These are phyloP conservation scores for Girardinichthys multiradiatus DNA, from an alignment of 2,113 vertebrate genomes.

Conservation along the genomic window DNA sequence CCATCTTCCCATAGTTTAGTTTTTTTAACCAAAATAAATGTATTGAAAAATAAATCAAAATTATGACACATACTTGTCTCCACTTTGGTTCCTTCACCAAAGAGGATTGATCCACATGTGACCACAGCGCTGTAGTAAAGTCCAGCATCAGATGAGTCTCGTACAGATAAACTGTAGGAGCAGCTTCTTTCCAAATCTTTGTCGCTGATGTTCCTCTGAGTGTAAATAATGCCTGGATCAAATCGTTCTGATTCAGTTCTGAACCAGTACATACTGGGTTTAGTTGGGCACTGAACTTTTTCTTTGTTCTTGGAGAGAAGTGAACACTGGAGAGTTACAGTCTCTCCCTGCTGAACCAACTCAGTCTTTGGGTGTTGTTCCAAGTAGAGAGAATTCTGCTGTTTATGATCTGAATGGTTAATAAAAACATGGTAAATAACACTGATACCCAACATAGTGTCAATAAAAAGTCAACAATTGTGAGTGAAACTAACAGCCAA, in stretches of 20 bases:
- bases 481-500: neutral
- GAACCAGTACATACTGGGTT: constrained; percentile 35
- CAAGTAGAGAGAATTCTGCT: neutral
- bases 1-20: neutral
- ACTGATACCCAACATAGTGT: neutral
- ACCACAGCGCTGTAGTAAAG: constrained; percentile 59
- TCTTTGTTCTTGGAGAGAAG: constrained; percentile 31
- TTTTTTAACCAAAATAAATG: neutral
- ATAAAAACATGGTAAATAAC: neutral
- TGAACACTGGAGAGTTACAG: constrained; percentile 49
- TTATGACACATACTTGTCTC: constrained; percentile 19
- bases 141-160: constrained; percentile 40
- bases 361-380: neutral
- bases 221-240: constrained; percentile 30
- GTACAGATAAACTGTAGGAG: constrained; percentile 33
- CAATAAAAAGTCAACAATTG: neutral
- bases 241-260: constrained; percentile 19
- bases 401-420: constrained; percentile 1
- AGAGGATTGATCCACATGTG: constrained; percentile 50
- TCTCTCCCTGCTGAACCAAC: neutral
- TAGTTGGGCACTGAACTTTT: constrained; percentile 20
- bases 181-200: constrained; percentile 22
- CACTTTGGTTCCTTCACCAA: constrained; percentile 50
- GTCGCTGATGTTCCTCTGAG: neutral
- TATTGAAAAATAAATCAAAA: neutral